Evolutionary conservation across 1,140 invertebrate genomes (phyloP).

Genomic region (Aphidius gifuensis): DNA sequence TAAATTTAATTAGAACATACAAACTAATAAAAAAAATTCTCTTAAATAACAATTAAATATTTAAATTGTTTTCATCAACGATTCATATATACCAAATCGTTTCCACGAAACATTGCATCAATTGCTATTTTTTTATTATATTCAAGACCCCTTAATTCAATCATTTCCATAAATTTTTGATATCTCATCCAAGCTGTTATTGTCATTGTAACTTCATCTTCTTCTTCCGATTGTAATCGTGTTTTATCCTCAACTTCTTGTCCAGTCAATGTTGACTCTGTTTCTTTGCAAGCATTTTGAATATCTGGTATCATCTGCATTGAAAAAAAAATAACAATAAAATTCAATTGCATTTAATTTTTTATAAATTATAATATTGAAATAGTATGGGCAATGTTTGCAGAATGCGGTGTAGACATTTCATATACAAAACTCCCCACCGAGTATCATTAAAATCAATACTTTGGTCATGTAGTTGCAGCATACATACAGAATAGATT

Average conservation of each 20-base stretch:
- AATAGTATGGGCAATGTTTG: constrained; percentile 19
- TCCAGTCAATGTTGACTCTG: constrained; percentile 33
- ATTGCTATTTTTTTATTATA: constrained; percentile 39
- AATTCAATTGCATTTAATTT: not conserved
- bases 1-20: too few species aligned
- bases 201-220: constrained; percentile 38
- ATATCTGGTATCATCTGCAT: constrained; percentile 40
- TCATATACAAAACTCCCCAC: constrained; percentile 5
- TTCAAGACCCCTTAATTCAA: constrained; percentile 36
- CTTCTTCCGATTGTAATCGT: constrained; percentile 19
- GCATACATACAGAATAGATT: constrained; percentile 2
- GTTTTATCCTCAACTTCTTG: constrained; percentile 31
- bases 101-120: constrained; percentile 46
- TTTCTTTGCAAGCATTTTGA: constrained; percentile 32
- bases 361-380: not conserved
- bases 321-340: not conserved
- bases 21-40: too few species aligned
- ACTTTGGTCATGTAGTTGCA: not conserved
- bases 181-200: constrained; percentile 45
- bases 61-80: constrained; percentile 9
- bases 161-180: constrained; percentile 35
- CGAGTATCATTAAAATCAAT: constrained; percentile 8
- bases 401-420: constrained; percentile 20
- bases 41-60: too few species aligned
- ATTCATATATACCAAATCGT: constrained; percentile 38